Conservation (phyloP, 1,140 invertebrate species). For the Dendroctonus valens region DNA sequence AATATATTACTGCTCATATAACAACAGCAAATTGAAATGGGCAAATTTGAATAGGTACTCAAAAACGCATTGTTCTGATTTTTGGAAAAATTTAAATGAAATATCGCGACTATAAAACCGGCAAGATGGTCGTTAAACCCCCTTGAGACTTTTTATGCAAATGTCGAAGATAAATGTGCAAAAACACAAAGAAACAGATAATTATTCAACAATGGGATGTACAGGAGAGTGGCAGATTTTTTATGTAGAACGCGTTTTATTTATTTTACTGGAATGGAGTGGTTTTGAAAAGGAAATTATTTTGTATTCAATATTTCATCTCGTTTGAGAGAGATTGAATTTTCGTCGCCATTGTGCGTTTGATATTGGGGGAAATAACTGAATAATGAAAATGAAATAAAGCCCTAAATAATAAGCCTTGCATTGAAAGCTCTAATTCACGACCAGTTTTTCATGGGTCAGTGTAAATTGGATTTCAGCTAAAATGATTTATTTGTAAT, state of each 20-base stretch:
- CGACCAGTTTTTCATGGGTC: too few species aligned
- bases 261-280: neutral
- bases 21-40: too few species aligned
- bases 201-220: slow-evolving; percentile 10
- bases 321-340: slow-evolving; percentile 10
- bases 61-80: neutral
- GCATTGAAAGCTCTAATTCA: neutral
- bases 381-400: slow-evolving; percentile 22
- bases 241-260: neutral
- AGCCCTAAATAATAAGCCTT: slow-evolving; percentile 12
- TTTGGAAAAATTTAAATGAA: slow-evolving; percentile 9
- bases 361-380: slow-evolving; percentile 20
- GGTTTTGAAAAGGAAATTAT: slow-evolving; percentile 12
- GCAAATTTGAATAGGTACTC: too few species aligned
- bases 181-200: slow-evolving; percentile 10
- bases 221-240: slow-evolving; percentile 5
- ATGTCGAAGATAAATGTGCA: slow-evolving; percentile 11
- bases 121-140: slow-evolving; percentile 11
- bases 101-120: neutral
- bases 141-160: slow-evolving; percentile 8
- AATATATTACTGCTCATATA: too few species aligned
- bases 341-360: slow-evolving; percentile 18
- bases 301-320: slow-evolving; percentile 17
- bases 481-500: too few species aligned
- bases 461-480: too few species aligned